Conservation (phyloP, 2,797 vertebrate genomes). For the Muscicapa comitata region DNA sequence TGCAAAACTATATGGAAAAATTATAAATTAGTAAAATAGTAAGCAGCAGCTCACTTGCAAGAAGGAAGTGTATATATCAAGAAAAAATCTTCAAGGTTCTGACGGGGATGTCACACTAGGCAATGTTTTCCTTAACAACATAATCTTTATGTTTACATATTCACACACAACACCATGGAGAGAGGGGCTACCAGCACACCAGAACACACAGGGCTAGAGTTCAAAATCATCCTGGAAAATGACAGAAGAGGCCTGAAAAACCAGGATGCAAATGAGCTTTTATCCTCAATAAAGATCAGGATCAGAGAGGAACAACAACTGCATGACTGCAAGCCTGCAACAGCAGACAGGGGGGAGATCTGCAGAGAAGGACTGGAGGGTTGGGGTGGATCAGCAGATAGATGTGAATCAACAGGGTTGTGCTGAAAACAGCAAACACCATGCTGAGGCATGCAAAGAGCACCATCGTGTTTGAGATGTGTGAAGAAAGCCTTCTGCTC, state of each 20-base stretch:
- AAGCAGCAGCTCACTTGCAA: not conserved
- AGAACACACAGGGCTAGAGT: not conserved
- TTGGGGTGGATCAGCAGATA: not conserved
- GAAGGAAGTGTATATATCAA: not conserved
- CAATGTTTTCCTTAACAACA: conserved; percentile 32
- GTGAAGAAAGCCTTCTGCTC: conserved; percentile 66
- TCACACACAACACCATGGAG: not conserved
- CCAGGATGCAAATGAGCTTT: conserved; percentile 10
- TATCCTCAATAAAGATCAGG: not conserved
- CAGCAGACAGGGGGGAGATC: not conserved
- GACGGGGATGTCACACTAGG: not conserved
- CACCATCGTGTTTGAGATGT: conserved; percentile 36
- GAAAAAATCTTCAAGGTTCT: conserved; percentile 32
- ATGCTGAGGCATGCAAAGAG: conserved; percentile 42
- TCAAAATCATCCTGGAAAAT: not conserved
- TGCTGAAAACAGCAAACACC: conserved; percentile 33
- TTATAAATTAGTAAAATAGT: not conserved
- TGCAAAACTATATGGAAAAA: not conserved
- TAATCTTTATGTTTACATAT: not conserved
- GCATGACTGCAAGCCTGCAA: not conserved
- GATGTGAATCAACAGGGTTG: conserved; percentile 50
- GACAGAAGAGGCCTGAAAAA: not conserved
- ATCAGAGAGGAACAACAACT: conserved; percentile 26
- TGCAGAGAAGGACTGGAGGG: not conserved
- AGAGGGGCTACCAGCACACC: not conserved